phyloP scores from a whole-genome alignment of 2,113 vertebrate species.

The Alectura lathami region DNA sequence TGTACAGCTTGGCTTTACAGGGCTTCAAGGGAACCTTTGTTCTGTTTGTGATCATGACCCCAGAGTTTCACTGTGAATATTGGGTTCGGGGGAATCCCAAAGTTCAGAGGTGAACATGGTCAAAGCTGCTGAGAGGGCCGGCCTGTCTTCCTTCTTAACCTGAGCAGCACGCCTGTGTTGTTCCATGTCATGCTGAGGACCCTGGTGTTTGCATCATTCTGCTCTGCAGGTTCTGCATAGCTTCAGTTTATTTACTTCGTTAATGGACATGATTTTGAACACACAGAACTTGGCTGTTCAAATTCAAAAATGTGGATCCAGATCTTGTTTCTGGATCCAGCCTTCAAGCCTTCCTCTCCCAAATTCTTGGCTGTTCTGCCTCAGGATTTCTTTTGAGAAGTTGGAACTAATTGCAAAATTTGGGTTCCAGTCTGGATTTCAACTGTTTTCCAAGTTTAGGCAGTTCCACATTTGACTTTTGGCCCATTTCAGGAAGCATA shows the following conservation, averaged over 20 bases:
- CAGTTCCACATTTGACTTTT: background rate
- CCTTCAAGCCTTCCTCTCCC: background rate
- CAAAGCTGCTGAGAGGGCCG: background rate
- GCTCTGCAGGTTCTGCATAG: background rate
- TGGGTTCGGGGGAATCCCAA: conserved; percentile 44
- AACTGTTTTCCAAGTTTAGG: background rate
- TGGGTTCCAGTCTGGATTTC: conserved; percentile 22
- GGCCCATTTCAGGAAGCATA: background rate
- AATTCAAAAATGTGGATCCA: background rate
- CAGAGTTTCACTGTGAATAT: conserved; percentile 41
- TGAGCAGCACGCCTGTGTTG: background rate
- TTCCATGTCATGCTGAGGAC: background rate
- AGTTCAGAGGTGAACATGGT: conserved; percentile 42
- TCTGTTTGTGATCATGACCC: background rate
- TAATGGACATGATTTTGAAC: background rate
- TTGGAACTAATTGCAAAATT: conserved; percentile 27
- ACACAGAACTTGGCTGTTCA: background rate
- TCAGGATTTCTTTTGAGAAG: background rate
- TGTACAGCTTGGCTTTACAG: conserved; percentile 1
- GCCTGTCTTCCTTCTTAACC: background rate
- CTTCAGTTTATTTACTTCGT: conserved; percentile 5
- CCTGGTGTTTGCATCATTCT: background rate
- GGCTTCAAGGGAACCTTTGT: conserved; percentile 15
- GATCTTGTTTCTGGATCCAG: background rate
- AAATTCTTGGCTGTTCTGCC: background rate